A percentile compares a stretch with the other conserved stretches of the same genome.
phyloP scores from a whole-genome alignment of 2,888 invertebrate species.

The Linnaemya vulpina region DNA sequence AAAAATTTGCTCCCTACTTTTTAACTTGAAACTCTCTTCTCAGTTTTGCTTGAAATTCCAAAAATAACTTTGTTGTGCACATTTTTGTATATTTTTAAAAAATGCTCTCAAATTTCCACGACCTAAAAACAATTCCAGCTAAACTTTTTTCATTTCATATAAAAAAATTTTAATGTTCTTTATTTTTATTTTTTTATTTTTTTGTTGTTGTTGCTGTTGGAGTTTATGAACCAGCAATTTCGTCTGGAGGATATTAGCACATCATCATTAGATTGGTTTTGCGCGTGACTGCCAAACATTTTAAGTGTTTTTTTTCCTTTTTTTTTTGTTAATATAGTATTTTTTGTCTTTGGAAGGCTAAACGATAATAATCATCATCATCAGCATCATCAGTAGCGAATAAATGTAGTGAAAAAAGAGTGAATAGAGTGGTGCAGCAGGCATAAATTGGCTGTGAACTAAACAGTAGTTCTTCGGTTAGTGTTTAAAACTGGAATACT shows the following conservation, averaged over 20 bases:
- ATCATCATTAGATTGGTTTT: slow-evolving; percentile 66
- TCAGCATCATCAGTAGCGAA: not conserved
- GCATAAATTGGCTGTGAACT: slow-evolving; percentile 3
- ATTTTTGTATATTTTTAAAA: not conserved
- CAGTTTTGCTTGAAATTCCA: not conserved
- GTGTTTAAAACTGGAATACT: slow-evolving; percentile 42
- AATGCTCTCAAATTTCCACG: slow-evolving; percentile 11
- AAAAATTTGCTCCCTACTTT: too few species aligned
- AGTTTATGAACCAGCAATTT: slow-evolving; percentile 15
- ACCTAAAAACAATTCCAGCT: slow-evolving; percentile 9
- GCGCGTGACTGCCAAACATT: slow-evolving; percentile 65
- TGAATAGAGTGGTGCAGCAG: not conserved
- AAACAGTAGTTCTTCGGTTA: slow-evolving; percentile 18
- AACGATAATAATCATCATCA: slow-evolving; percentile 40
- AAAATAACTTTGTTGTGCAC: not conserved
- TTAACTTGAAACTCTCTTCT: too few species aligned
- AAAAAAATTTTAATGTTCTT: slow-evolving; percentile 40
- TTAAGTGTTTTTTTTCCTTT: slow-evolving; percentile 5
- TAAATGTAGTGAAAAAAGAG: slow-evolving; percentile 13
- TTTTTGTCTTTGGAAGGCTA: not conserved
- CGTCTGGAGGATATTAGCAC: slow-evolving; percentile 51
- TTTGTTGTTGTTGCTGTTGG: slow-evolving; percentile 7
- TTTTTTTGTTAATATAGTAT: not conserved
- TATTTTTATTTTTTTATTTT: too few species aligned
- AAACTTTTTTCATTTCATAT: not conserved